phyloP scores from a whole-genome alignment of 2,113 vertebrate species.

The Acrocephalus arundinaceus region DNA sequence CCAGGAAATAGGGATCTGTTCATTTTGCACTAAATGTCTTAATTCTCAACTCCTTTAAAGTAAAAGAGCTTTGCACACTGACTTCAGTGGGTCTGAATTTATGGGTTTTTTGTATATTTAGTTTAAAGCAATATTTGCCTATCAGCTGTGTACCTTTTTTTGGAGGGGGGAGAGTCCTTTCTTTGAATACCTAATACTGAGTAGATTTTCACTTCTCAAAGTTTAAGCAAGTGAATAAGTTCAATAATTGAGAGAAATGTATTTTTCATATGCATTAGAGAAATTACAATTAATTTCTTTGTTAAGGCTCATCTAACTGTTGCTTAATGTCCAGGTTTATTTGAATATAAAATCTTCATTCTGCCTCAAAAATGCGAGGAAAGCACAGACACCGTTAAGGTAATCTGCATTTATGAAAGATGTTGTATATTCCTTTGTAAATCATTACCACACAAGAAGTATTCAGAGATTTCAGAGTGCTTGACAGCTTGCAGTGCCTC shows the following conservation, averaged over 20 bases:
- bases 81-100: neutral
- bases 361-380: neutral
- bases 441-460: neutral
- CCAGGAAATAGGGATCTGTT: neutral
- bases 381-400: neutral
- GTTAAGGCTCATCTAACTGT: neutral
- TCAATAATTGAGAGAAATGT: neutral
- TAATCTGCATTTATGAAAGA: neutral
- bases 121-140: neutral
- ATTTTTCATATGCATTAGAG: neutral
- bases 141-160: neutral
- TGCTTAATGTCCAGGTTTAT: neutral
- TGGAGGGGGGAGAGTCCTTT: accelerated
- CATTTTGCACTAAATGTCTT: neutral
- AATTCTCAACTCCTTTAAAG: neutral
- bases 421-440: neutral
- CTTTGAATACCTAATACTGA: neutral
- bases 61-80: neutral
- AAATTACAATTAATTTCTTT: neutral
- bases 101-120: neutral
- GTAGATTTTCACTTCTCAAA: neutral
- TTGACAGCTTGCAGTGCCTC: neutral
- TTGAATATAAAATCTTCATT: neutral
- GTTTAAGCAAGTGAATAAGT: neutral
- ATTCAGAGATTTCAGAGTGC: neutral